Base-by-base conservation (phyloP, 1,140 invertebrate genomes). In the Conopomorpha cramerella region DNA sequence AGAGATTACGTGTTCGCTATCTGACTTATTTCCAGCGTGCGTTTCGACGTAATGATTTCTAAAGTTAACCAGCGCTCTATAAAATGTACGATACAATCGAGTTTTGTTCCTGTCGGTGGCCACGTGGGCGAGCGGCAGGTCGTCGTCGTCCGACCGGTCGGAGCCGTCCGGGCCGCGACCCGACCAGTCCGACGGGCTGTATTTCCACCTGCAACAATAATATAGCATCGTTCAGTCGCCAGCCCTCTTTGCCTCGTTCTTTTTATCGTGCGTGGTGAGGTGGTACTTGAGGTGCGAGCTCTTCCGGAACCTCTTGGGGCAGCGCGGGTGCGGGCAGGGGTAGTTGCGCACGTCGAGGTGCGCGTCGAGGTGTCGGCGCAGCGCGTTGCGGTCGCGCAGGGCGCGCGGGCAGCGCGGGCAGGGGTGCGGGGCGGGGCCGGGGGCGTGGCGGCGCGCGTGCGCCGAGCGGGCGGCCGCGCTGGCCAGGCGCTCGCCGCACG, bases 391-490 rank as follows among this genome's bases (percentile, higher is more conserved):
- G 1, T 67, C 54, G 34, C 74, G 51, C 43, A 53, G 68, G 2
- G 54, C 39, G 31, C 61, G 58, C 8, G 65, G 62, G 56, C 86
- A 87, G 3, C 77, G 47, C 0, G 55, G 32, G 53, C 85, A 87
- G 1, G 60, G 43, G 50, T 77, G 84, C 1, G 84, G 82, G 16
- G 78, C 61, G 12, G 77, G 65, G 0, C 77, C 78, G n/a, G n/a
- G n/a, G 3, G 73, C 72, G 53, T 85, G 83, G 2, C 61, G 40
- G 0, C 54, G 48, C 12, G 49, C 28, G 43, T 80, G 78, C 3
- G 57, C 44, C 51, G 67, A 56, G 8, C 64, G 42, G 8, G 51
- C 42, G 11, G 29, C n/a, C 6, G 53, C 45, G 6, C 53, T 50
- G 0, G 63, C 55, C 45, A 78, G 74, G 3, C 54, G 49, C 33